These are phyloP conservation scores for Drosophila mimica DNA, from an alignment of 2,888 invertebrate species.

Conservation along the genomic window DNA sequence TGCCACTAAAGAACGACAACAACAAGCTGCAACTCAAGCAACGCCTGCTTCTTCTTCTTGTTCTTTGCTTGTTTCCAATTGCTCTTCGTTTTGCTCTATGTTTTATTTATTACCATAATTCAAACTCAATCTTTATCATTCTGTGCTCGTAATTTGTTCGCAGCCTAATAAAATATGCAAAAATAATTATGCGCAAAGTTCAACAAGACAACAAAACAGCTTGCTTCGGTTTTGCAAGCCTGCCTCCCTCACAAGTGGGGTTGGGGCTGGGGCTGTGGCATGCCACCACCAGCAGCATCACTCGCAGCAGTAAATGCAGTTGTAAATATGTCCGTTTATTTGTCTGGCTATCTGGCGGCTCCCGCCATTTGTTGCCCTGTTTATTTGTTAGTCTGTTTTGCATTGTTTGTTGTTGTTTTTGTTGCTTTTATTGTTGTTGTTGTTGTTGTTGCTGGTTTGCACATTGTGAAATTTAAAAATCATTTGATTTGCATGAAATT, in stretches of 20 bases:
- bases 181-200: conserved; percentile 80
- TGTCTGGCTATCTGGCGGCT: conserved; percentile 61
- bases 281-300: background rate
- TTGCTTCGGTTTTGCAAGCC: conserved; percentile 7
- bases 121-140: conserved; percentile 76
- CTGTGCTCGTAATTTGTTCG: conserved; percentile 53
- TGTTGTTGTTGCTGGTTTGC: conserved; percentile 8
- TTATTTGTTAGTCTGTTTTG: conserved; percentile 65
- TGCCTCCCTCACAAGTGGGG: background rate
- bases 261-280: rapidly evolving
- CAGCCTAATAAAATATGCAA: conserved; percentile 72
- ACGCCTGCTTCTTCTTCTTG: conserved; percentile 16
- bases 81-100: conserved; percentile 19
- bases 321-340: conserved; percentile 77
- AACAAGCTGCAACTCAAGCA: conserved; percentile 3
- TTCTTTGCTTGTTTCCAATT: conserved; percentile 1
- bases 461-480: conserved; percentile 73
- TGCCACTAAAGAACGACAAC: conserved; percentile 2
- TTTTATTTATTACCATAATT: conserved; percentile 76
- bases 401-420: conserved; percentile 15
- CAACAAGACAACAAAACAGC: conserved; percentile 51
- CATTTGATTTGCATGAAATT: conserved; percentile 80
- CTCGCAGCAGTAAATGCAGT: conserved; percentile 58
- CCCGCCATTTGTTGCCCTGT: conserved; percentile 51
- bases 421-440: conserved; percentile 1